Conservation (phyloP, 2,113 vertebrate genomes). For the Cranoglanis bouderius region DNA sequence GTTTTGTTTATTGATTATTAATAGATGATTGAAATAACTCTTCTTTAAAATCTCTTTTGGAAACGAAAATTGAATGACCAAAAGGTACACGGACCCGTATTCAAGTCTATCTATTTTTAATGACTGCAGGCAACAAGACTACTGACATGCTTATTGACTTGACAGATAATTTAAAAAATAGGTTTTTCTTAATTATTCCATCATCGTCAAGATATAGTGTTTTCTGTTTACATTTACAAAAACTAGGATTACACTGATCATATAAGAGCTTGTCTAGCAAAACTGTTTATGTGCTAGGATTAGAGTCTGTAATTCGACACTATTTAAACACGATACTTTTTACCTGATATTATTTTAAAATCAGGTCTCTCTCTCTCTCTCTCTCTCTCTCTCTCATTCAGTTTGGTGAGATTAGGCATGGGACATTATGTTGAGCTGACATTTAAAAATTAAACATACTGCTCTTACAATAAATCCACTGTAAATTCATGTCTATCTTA, state of each 20-base stretch:
- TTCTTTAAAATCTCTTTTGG: no score
- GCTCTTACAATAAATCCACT: not conserved
- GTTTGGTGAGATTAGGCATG: no score
- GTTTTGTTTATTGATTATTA: no score
- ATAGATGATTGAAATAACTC: no score
- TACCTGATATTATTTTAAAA: not conserved
- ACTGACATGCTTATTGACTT: not conserved
- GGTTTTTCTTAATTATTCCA: not conserved
- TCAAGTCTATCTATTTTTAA: not conserved
- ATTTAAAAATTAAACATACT: not conserved
- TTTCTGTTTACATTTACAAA: no score
- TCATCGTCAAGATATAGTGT: not conserved
- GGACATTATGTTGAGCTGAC: not conserved
- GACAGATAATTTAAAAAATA: not conserved
- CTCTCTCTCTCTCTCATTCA: not conserved
- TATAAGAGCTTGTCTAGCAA: no score
- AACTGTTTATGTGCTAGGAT: not conserved
- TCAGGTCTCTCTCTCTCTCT: not conserved
- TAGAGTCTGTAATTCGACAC: not conserved
- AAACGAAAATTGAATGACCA: no score
- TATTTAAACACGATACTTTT: not conserved
- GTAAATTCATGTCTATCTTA: not conserved
- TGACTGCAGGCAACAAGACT: not conserved
- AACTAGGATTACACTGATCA: no score
- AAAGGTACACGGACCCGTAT: no score